A percentile compares a stretch with the other conserved stretches of the same genome.
phyloP scores from a whole-genome alignment of 2,113 vertebrate species.

The Salminus brasiliensis region DNA sequence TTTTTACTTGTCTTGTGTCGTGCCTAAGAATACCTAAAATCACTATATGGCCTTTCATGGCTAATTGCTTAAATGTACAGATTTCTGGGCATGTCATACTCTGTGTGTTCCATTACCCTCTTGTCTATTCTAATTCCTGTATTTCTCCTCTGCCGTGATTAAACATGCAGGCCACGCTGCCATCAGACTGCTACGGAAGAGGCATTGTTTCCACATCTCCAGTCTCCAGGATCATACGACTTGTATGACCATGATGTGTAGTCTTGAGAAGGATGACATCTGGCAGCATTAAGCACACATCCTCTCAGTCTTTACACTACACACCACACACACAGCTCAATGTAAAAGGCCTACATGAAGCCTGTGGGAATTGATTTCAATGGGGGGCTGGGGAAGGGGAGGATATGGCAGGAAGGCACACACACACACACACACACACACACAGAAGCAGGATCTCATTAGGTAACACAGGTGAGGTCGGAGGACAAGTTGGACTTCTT shows the following conservation, averaged over 20 bases:
- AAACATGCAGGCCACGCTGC: background rate
- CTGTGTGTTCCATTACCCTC: too few species aligned
- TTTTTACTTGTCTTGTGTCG: too few species aligned
- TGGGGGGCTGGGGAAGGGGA: background rate
- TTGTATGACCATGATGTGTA: background rate
- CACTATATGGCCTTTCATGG: too few species aligned
- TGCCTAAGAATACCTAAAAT: too few species aligned
- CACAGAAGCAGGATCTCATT: conserved; percentile 18
- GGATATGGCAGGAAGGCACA: background rate
- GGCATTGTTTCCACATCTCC: background rate
- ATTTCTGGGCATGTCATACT: too few species aligned
- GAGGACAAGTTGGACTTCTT: conserved; percentile 17
- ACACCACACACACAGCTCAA: background rate
- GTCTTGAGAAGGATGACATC: background rate
- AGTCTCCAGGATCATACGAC: background rate
- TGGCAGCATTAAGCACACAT: background rate
- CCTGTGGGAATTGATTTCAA: background rate
- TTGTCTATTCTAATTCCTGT: background rate
- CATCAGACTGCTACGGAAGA: background rate
- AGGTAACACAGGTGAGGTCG: background rate
- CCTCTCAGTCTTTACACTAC: background rate
- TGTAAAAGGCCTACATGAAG: background rate
- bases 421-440: background rate
- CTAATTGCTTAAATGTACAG: too few species aligned
- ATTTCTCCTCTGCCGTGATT: background rate